Evolutionary conservation across 2,888 invertebrate species (phyloP), one percentile per base, ranked within the genome.

Genomic region (Chalcosyrphus nemorum): DNA sequence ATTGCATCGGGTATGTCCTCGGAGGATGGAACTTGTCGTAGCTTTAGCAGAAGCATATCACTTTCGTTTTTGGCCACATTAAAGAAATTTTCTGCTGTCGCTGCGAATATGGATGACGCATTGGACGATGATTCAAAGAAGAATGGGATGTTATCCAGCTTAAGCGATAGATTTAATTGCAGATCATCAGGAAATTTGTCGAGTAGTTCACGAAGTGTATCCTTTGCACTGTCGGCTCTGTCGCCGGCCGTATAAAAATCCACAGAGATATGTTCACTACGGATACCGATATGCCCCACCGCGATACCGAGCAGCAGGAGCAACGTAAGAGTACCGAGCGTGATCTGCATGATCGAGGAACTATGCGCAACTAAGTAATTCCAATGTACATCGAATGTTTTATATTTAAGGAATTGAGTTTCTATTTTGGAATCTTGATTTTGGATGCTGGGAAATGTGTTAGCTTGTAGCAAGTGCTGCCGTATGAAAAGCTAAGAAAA

Each of bases 1-100:
- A 88, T 87, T 2, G 65, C n/a, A 2, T 86, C 87, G 0, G 89
- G 78, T 29, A 88, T 68, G 19, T 13, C 76, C 50, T 88, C 87
- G 0, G 86, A 72, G 11, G 89, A 86, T 1, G 90, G 89, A 4
- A 90, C 87, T 70, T 89, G 88, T 0, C 90, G 88, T 11, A 91
- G 86, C 11, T 89, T 90, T 5, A 88, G 43, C 21, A 90, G 70
- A 2, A 90, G 80, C 0, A 59, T 76, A 19, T 86, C 82, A 54
- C 89, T 90, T 19, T 89, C 87, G 38, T 89, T 90, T 72, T 90
- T 90, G 0, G 88, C 77, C 1, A 65, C 43, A 75, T 89, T 88
- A 19, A 88, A 89, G 52, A 88, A 88, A 0, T 29, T 32, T 61
- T 89, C 88, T 0, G 87, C 84, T 19, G 86, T 81, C 7, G 56